These are phyloP conservation scores for Regulus satrapa DNA, from an alignment of 2,113 vertebrate genomes.

Conservation along the genomic window DNA sequence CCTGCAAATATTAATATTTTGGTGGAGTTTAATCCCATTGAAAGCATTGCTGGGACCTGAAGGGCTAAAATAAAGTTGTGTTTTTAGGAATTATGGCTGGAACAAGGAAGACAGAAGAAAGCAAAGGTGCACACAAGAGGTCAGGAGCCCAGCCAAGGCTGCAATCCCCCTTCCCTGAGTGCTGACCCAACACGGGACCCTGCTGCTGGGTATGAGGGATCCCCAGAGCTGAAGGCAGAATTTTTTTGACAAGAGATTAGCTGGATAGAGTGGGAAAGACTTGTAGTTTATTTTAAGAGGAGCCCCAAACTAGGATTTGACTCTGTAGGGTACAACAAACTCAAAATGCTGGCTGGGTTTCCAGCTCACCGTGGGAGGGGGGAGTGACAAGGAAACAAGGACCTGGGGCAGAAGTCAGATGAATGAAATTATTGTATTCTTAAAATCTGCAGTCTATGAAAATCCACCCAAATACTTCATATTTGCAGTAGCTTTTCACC, in stretches of 20 bases:
- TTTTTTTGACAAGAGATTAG: not conserved
- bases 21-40: not conserved
- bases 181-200: not conserved
- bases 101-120: not conserved
- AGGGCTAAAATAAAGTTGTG: not conserved
- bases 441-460: not conserved
- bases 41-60: not conserved
- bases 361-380: not conserved
- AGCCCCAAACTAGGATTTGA: not conserved
- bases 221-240: not conserved
- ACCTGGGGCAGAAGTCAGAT: not conserved
- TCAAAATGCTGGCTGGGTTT: not conserved
- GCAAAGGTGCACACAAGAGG: not conserved
- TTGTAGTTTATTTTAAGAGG: not conserved
- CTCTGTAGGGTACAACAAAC: not conserved
- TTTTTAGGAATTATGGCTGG: not conserved
- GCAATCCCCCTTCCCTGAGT: not conserved
- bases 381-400: not conserved
- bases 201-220: not conserved
- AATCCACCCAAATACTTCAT: not conserved
- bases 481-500: not conserved
- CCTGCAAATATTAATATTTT: not conserved
- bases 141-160: not conserved
- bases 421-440: not conserved
- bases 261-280: not conserved